Base-by-base conservation (phyloP, 1,140 invertebrate species). In the Diprion similis region DNA sequence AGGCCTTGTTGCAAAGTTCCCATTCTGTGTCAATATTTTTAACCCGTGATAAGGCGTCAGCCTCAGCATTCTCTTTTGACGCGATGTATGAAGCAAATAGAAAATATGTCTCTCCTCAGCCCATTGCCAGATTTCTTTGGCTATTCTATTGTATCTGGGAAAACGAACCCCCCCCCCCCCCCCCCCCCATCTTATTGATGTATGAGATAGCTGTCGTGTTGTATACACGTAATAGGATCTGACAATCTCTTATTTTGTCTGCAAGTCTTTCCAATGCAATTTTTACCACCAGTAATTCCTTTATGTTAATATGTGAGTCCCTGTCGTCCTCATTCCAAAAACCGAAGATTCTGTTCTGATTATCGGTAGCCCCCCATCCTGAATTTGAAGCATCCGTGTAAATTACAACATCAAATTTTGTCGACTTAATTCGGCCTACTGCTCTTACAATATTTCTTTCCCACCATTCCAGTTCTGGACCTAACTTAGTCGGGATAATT, bases 171-270 rank as follows among this genome's bases (percentile, higher is more conserved):
- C 76, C 0, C 79, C n/a, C n/a, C n/a, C n/a, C n/a, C n/a, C n/a
- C n/a, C n/a, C n/a, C n/a, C n/a, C n/a, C 80, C 79, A 82, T 80
- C 67, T 75, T 51, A 66, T 82, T 80, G 8, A 79, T 75, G 71
- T 74, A 77, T 6, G 77, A 75, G 10, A 80, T 71, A 8, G 80
- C 79, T 6, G 80, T 83, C 2, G 78, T 82, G 71, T 82, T 81
- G 64, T 80, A 78, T 11, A 79, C 74, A n/a, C 78, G 24, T 11
- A 77, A 66, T n/a, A 78, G 70, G 13, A 78, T 66, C 47, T 77
- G 18, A 65, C 71, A 73, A 47, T 70, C 65, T 13, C 19, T 17
- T 8, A 71, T n/a, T n/a, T n/a, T n/a, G n/a, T n/a, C n/a, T n/a
- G 68, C 71, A 45, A 76, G 51, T 15, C 24, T 70, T 51, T 71